These are phyloP conservation scores for Drosophila erecta DNA, from an alignment of 1,140 invertebrate species.

Conservation along the genomic window DNA sequence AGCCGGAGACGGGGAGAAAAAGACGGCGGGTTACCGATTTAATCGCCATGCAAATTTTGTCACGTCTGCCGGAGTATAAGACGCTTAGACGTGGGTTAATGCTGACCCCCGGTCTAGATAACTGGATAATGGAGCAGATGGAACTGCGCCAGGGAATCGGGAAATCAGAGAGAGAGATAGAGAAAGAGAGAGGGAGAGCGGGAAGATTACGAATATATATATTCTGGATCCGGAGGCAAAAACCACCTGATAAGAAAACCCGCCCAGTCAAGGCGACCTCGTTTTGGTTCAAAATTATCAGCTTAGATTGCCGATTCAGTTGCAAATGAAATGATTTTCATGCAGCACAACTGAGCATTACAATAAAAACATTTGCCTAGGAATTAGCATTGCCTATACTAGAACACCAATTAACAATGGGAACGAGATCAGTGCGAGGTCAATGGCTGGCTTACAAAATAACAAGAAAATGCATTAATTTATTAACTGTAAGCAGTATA, in stretches of 20 bases:
- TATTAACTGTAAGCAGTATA: too few relatives aligned
- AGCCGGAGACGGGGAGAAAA: conserved; percentile 13
- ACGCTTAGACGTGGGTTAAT: conserved; percentile 76
- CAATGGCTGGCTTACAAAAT: conserved; percentile 59
- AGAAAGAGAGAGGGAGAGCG: neutral
- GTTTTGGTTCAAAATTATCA: conserved; percentile 49
- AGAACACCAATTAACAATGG: conserved; percentile 35
- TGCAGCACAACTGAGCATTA: conserved; percentile 10
- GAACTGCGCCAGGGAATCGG: conserved; percentile 7
- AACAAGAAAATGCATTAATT: neutral
- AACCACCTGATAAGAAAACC: conserved; percentile 38
- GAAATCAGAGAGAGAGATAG: neutral
- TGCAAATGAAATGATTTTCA: conserved; percentile 25
- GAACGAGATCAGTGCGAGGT: conserved; percentile 61
- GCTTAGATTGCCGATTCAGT: conserved; percentile 45
- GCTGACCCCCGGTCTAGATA: conserved; percentile 62
- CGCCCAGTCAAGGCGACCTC: conserved; percentile 34
- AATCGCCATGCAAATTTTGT: conserved; percentile 76
- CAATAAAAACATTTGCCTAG: conserved; percentile 36
- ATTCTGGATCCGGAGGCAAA: conserved; percentile 11
- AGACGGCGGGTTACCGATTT: conserved; percentile 44
- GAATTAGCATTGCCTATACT: conserved; percentile 49
- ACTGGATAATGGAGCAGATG: conserved; percentile 45
- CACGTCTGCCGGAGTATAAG: conserved; percentile 72
- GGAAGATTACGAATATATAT: conserved; percentile 3